Conservation (phyloP, 2,797 vertebrate species). For the Squalus acanthias region DNA sequence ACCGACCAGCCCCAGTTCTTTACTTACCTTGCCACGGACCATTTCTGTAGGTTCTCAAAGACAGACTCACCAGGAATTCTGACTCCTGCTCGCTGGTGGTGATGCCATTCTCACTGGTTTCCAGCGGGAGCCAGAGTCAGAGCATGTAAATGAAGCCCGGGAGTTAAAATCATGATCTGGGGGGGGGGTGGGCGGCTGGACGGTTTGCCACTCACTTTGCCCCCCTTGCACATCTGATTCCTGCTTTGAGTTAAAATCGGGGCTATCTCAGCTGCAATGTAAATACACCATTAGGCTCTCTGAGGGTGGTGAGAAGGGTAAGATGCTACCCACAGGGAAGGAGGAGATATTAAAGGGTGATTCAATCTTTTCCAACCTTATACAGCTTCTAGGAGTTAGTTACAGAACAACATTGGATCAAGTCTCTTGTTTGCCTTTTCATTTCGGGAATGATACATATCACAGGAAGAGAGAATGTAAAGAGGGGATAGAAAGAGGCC, state of each 20-base stretch:
- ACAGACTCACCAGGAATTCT: background rate
- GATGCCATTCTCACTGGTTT: background rate
- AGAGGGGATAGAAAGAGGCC: background rate
- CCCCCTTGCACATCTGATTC: background rate
- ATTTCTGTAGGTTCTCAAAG: too few relatives aligned
- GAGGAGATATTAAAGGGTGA: background rate
- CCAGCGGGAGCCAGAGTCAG: background rate
- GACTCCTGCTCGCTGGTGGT: background rate
- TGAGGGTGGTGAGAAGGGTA: background rate
- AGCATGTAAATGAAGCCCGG: background rate
- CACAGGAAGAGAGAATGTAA: background rate
- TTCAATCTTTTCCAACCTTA: background rate
- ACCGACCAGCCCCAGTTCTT: too few relatives aligned
- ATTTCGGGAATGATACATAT: background rate
- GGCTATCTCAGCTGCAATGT: background rate
- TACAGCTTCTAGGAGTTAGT: background rate
- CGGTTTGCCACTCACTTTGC: background rate
- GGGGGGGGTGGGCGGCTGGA: background rate
- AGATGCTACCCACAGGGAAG: background rate
- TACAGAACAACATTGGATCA: background rate
- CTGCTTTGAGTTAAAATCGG: background rate
- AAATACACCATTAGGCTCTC: background rate
- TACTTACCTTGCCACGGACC: too few relatives aligned
- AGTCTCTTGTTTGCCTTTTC: background rate
- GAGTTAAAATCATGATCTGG: background rate